Evolutionary conservation across 2,113 vertebrate genomes (phyloP).

Genomic region (Hystrix cristata): DNA sequence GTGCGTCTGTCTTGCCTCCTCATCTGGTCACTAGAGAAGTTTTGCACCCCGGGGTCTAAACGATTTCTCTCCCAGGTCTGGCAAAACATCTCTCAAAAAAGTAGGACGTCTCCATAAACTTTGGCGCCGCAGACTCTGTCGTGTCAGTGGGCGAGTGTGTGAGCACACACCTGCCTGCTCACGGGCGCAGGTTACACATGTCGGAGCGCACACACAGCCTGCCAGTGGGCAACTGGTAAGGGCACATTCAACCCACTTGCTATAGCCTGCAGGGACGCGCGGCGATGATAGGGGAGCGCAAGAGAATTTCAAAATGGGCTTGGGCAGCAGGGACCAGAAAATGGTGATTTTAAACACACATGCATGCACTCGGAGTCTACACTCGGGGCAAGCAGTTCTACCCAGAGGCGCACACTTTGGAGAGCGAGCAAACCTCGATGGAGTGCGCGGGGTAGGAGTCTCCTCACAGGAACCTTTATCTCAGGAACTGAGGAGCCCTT

Average conservation of each 20-base stretch:
- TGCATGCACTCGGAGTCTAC: neutral
- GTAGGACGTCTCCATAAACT: constrained; percentile 62
- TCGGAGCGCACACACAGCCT: neutral
- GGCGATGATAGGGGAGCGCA: neutral
- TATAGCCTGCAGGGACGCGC: neutral
- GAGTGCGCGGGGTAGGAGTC: neutral
- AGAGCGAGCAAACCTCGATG: neutral
- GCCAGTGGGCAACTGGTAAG: neutral
- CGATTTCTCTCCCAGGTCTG: neutral
- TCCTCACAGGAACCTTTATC: neutral
- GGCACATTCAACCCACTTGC: neutral
- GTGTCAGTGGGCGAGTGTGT: neutral
- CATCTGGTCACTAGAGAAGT: neutral
- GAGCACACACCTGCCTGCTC: constrained; percentile 58
- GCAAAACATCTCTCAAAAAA: neutral
- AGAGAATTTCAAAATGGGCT: neutral
- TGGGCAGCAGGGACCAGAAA: neutral
- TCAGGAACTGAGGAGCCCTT: neutral
- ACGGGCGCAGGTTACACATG: neutral
- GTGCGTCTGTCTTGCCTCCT: neutral
- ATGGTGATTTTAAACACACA: neutral
- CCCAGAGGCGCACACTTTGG: constrained; percentile 12
- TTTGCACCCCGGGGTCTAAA: neutral
- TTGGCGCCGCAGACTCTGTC: neutral
- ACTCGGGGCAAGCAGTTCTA: neutral